Conservation (phyloP, 2,113 vertebrate genomes). For the Cheilinus undulatus region DNA sequence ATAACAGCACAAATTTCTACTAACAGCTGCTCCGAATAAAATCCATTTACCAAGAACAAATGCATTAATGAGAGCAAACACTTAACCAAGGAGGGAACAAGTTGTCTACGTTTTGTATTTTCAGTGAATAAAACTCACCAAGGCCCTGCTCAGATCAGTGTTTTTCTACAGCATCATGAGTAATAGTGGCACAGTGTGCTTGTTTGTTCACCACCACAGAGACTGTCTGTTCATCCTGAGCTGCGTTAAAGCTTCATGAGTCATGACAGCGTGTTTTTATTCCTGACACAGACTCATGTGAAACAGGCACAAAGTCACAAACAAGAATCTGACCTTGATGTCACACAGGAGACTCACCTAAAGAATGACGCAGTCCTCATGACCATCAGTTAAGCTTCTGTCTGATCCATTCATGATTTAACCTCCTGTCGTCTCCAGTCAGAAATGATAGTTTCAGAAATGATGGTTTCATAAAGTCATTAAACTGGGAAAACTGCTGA, state of each 20-base stretch:
- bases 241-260: constrained; percentile 31
- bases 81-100: too few relatives aligned
- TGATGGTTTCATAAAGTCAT: too few relatives aligned
- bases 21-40: too few relatives aligned
- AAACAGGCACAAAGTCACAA: neutral
- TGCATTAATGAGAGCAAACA: too few relatives aligned
- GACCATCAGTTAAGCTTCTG: neutral
- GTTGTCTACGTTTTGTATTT: constrained; percentile 10
- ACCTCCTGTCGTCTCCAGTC: neutral
- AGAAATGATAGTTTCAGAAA: neutral
- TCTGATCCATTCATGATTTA: constrained; percentile 6
- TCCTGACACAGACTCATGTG: constrained; percentile 7
- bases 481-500: too few relatives aligned
- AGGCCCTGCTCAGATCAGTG: neutral
- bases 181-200: constrained; percentile 24
- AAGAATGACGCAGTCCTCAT: constrained; percentile 5
- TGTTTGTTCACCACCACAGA: constrained; percentile 36
- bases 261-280: constrained; percentile 29
- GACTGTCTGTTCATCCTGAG: constrained; percentile 34
- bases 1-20: too few relatives aligned
- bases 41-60: too few relatives aligned
- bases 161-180: constrained; percentile 41
- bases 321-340: constrained; percentile 7
- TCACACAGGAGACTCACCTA: neutral
- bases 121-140: neutral